Evolutionary conservation across 2,113 vertebrate genomes (phyloP), one percentile per base, ranked within the genome.

Genomic region (Arothron firmamentum): DNA sequence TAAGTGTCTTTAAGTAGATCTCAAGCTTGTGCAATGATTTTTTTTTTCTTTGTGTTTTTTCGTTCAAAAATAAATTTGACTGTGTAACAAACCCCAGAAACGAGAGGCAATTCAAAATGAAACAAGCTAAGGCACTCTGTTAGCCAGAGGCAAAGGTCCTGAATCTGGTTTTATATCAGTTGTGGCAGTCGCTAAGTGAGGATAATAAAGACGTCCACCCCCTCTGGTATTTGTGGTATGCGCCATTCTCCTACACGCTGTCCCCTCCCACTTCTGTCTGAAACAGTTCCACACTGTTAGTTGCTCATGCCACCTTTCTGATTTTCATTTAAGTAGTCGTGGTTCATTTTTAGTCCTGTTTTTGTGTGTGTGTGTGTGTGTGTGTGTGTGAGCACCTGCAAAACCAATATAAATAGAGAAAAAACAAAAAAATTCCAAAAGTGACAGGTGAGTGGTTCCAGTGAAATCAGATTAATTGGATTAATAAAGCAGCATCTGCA

Each of bases 161-260:
- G 63, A 18, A 52, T 23, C 65, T 82, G 82, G 34, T 38, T 83
- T 72, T 78, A 53, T 82, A 80, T 76, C 66, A 52, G 6, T 77
- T 61, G 70, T 56, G 48, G 67, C 64, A 72, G 73, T 80, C 64
- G 76, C 43, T 80, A 56, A 72, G 68, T 57, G 62, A 72, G 72
- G 70, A 82, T 87, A 87, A 85, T 89, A 87, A 88, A 88, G 68
- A 72, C 72, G 72, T 71, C 73, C 72, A 53, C 69, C 84, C 67
- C 71, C 73, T 80, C 79, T 73, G 83, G 89, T 84, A 90, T 87
- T 79, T 60, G 65, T 88, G 89, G 86, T 81, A 88, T 90, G 83
- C 76, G 47, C 31, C 34, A 2, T 52, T 69, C 72, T 60, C 63
- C 18, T 20, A 19, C 65, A 53, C 56, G 47, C 18, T n/a, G 12